These are phyloP conservation scores for Steromphala cineraria DNA, from an alignment of 2,888 invertebrate species.

Conservation along the genomic window DNA sequence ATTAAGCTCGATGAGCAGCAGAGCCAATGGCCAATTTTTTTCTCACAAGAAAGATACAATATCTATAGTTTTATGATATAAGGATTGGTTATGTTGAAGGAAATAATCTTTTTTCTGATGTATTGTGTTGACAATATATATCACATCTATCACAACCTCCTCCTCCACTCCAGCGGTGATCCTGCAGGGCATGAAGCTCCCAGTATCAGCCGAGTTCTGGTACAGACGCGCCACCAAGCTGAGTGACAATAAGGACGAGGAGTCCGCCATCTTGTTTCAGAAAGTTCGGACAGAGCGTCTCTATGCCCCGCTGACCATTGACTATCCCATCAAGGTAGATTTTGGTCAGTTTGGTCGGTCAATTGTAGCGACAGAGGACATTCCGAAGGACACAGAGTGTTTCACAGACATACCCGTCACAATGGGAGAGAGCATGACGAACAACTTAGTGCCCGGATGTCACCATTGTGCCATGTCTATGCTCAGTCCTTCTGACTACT, in stretches of 20 bases:
- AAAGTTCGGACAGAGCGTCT: constrained; percentile 63
- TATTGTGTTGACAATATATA: no score
- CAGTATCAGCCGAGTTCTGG: constrained; percentile 68
- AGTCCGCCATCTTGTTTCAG: constrained; percentile 62
- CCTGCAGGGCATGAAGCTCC: constrained; percentile 52
- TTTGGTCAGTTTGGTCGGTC: constrained; percentile 83
- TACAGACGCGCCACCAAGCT: constrained; percentile 59
- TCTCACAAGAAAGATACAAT: no score
- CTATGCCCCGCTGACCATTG: constrained; percentile 60
- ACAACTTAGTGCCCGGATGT: constrained; percentile 89
- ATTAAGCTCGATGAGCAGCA: no score
- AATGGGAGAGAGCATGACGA: constrained; percentile 85
- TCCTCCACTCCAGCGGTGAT: constrained; percentile 50
- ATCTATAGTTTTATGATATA: no score
- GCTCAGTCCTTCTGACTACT: constrained; percentile 86
- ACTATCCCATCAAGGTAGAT: constrained; percentile 58
- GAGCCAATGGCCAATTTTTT: no score
- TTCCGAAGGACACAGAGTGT: constrained; percentile 84
- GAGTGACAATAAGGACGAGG: constrained; percentile 50
- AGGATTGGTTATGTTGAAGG: no score
- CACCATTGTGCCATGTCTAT: constrained; percentile 92
- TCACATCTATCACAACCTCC: no score
- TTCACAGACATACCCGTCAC: constrained; percentile 92
- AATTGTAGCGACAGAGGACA: constrained; percentile 83
- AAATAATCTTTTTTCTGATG: no score